Conservation (phyloP, 2,113 vertebrate genomes). For the Dicerorhinus sumatrensis region DNA sequence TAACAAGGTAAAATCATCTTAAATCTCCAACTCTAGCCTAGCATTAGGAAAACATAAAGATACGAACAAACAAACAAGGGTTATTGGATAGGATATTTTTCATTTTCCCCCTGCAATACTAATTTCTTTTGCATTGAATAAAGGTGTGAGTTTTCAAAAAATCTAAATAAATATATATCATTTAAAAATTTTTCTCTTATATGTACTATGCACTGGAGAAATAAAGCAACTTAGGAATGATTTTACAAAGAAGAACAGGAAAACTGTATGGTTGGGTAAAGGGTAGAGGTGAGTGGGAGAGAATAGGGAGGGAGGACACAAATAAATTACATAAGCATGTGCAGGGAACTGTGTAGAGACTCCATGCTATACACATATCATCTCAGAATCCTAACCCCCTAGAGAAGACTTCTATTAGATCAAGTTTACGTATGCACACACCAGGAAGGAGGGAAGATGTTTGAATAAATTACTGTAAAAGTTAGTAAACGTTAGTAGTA, state of each 20-base stretch:
- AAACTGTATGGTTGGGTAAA: neutral
- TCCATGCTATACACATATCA: neutral
- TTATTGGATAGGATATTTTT: neutral
- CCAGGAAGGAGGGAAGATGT: neutral
- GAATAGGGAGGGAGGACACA: neutral
- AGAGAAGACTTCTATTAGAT: neutral
- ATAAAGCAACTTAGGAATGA: neutral
- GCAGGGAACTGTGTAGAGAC: neutral
- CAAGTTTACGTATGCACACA: fast-evolving
- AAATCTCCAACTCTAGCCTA: neutral
- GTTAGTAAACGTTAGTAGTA: neutral
- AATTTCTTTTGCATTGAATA: neutral
- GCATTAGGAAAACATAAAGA: neutral
- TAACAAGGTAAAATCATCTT: neutral
- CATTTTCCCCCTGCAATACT: neutral
- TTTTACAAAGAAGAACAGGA: neutral
- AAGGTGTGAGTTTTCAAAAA: neutral
- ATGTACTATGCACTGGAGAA: neutral
- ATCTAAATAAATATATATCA: neutral
- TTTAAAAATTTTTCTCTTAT: neutral
- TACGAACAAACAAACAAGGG: neutral
- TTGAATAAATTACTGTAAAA: neutral
- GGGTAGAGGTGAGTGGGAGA: neutral
- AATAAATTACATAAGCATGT: neutral
- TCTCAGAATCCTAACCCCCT: neutral